Evolutionary conservation across 2,797 vertebrate genomes (phyloP), one percentile per base, ranked within the genome.

Genomic region (Caiman crocodilus): DNA sequence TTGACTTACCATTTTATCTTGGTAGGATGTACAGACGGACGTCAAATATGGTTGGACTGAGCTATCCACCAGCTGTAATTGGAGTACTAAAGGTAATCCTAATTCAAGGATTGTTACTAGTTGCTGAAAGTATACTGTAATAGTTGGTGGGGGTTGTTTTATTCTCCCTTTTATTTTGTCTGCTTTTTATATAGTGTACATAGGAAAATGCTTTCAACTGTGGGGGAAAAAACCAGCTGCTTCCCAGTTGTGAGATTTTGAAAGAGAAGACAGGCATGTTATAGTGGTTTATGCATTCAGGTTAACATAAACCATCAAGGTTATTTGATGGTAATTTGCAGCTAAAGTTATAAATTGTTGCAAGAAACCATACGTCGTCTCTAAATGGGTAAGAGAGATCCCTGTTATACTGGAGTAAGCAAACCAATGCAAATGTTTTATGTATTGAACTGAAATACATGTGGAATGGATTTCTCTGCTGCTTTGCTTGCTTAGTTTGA

Each of bases 21-120:
- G 90, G 95, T 98, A 99, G 99, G 97, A 99, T 99, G 99, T 99
- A 99, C 95, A 98, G 99, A 90, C 97, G 99, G 81, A 99, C 98
- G 65, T 99, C 99, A 94, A 99, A 99, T 97, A 98, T 99, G 98
- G 98, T 99, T 17, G 99, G 98, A 91, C 97, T 99, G 93, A 99
- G 98, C 97, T 99, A 99, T 94, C 99, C 99, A 4, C 96, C 98
- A 94, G 98, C 98, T 87, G 99, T 99, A 96, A 99, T 99, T 95
- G 97, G 98, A 94, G 98, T 98, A 76, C 97, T 99, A 88, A 99
- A 99, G 99, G 99, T 99, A 99, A 98, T 83, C 9, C 25, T 1
- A 21, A 15, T 42, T 28, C 91, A 90, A 79, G 56, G 55, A 3
- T n/a, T 67, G 64, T 58, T 58, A 35, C 32, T 71, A 89, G 86